Conservation (phyloP, 2,797 vertebrate genomes). For the Micropoecilia bifurca region DNA sequence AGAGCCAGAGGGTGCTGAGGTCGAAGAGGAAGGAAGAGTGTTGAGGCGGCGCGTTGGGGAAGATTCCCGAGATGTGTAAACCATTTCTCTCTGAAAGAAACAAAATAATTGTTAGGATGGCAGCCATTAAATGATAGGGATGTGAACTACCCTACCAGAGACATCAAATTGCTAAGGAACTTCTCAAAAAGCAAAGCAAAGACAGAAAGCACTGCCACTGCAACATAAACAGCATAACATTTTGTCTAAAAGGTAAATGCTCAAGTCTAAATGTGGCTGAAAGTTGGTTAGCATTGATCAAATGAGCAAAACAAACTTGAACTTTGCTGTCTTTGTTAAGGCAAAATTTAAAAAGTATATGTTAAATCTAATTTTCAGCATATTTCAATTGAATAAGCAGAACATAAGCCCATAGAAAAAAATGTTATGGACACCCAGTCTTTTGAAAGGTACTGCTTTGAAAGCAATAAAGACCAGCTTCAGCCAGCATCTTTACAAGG, state of each 20-base stretch:
- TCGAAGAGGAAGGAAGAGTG: constrained; percentile 89
- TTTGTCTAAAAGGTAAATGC: background rate
- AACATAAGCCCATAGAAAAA: too few species aligned
- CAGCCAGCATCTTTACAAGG: background rate
- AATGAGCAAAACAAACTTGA: background rate
- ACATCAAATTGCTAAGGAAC: constrained; percentile 14
- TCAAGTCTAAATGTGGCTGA: background rate
- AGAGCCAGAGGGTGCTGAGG: constrained; percentile 88
- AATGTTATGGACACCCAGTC: background rate
- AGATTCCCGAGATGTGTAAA: constrained; percentile 95
- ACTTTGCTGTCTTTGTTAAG: background rate
- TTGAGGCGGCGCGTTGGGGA: constrained; percentile 96
- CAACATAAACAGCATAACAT: background rate
- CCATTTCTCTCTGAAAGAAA: constrained; percentile 92
- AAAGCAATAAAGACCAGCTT: background rate
- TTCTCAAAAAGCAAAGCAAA: constrained; percentile 7
- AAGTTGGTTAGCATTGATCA: background rate
- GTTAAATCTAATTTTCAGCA: background rate
- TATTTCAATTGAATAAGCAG: background rate
- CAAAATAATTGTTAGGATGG: constrained; percentile 59
- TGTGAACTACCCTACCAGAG: background rate
- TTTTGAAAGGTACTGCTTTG: background rate
- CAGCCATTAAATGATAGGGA: constrained; percentile 25
- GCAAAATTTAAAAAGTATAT: background rate
- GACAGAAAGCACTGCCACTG: background rate